Conservation (phyloP, 2,113 vertebrate genomes). For the Campylomormyrus numenius region DNA sequence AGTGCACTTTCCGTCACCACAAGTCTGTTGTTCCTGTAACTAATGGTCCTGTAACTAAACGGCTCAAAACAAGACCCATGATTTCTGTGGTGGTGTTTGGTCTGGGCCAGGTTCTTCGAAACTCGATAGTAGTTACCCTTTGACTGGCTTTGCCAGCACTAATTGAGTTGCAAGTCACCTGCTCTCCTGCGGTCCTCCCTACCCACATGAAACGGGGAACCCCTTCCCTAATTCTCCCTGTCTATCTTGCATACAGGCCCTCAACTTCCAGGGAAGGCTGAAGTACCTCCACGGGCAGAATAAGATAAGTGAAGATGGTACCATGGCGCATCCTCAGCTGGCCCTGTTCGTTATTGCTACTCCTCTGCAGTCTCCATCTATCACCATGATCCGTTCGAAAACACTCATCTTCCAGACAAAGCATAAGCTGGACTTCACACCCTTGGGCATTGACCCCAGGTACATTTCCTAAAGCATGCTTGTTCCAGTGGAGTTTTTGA, state of each 20-base stretch:
- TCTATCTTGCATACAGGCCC: slow-evolving; percentile 31
- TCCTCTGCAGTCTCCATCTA: slow-evolving; percentile 46
- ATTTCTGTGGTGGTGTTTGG: neutral
- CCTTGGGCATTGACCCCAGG: slow-evolving; percentile 49
- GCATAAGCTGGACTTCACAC: slow-evolving; percentile 57
- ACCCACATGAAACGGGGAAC: neutral
- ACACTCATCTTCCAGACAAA: slow-evolving; percentile 54
- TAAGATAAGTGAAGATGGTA: slow-evolving; percentile 43
- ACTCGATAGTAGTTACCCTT: neutral
- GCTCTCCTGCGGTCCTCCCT: slow-evolving; percentile 30
- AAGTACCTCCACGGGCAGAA: slow-evolving; percentile 52
- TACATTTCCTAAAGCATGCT: slow-evolving; percentile 11
- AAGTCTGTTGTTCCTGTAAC: neutral
- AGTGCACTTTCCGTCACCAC: neutral
- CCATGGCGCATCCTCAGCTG: slow-evolving; percentile 41
- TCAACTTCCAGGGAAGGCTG: slow-evolving; percentile 51
- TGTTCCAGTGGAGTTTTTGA: neutral
- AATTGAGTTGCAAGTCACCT: neutral
- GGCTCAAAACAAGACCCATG: neutral
- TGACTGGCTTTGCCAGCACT: neutral
- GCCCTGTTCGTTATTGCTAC: slow-evolving; percentile 47
- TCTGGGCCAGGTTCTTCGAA: neutral
- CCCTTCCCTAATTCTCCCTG: neutral
- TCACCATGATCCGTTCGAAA: slow-evolving; percentile 49
- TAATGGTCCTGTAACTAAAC: neutral